Conservation (phyloP, 2,797 vertebrate genomes). For the Acanthurus tractus region DNA sequence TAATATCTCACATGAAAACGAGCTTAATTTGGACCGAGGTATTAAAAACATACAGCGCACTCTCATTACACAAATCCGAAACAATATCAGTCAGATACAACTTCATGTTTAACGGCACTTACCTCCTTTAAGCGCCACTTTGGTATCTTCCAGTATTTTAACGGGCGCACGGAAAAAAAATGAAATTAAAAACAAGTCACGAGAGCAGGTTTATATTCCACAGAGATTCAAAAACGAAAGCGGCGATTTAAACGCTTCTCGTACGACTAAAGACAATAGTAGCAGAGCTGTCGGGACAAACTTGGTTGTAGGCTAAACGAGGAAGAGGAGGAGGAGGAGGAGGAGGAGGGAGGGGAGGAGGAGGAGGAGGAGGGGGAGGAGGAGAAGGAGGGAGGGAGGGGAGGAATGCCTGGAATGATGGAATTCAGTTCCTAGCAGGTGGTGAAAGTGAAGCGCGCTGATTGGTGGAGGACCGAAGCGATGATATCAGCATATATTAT, state of each 20-base stretch:
- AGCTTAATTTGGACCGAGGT: neutral
- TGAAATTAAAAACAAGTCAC: constrained; percentile 2
- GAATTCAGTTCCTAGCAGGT: constrained; percentile 94
- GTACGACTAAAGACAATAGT: constrained; percentile 62
- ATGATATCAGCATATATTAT: constrained; percentile 87
- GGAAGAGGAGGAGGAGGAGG: constrained; percentile 72
- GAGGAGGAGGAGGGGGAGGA: constrained; percentile 36
- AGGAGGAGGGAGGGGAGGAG: constrained; percentile 65
- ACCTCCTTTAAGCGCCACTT: constrained; percentile 86
- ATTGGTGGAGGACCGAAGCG: constrained; percentile 82
- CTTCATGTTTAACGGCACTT: constrained; percentile 66
- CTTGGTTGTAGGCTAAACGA: constrained; percentile 78
- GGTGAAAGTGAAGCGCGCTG: constrained; percentile 83
- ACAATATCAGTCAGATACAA: constrained; percentile 56
- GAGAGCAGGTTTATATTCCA: constrained; percentile 19
- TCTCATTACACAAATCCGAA: constrained; percentile 27
- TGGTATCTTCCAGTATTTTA: constrained; percentile 72
- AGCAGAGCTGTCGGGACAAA: constrained; percentile 66
- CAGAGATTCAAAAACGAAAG: constrained; percentile 20
- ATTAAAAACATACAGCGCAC: constrained; percentile 17
- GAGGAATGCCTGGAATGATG: constrained; percentile 94
- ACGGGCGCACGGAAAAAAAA: constrained; percentile 37
- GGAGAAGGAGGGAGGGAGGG: constrained; percentile 65
- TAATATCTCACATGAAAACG: neutral
- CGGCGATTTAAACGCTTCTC: constrained; percentile 10